Conservation (phyloP, 2,113 vertebrate genomes). For the Miniopterus natalensis region DNA sequence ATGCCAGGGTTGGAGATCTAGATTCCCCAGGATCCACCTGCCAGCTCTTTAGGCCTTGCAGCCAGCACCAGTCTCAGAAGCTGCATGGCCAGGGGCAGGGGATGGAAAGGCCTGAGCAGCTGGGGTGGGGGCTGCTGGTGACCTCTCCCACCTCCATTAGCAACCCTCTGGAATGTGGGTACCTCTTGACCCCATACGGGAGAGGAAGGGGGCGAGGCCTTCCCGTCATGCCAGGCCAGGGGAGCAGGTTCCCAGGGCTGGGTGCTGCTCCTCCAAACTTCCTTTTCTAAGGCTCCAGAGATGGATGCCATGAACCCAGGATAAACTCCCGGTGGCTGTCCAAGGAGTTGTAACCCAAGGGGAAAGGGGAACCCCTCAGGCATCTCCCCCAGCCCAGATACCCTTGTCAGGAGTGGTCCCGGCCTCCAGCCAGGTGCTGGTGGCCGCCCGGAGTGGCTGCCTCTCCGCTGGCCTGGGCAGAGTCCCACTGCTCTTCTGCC, state of each 20-base stretch:
- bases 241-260: not conserved
- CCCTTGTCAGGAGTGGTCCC: conserved; percentile 76
- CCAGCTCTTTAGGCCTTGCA: not conserved
- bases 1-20: not conserved
- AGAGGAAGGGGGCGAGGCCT: not conserved
- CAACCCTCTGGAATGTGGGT: not conserved
- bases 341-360: not conserved
- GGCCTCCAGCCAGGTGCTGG: conserved; percentile 65
- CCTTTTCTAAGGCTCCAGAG: not conserved
- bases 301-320: rapidly evolving
- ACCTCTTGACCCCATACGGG: not conserved
- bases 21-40: not conserved
- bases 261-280: not conserved
- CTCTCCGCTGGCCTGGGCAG: conserved; percentile 68
- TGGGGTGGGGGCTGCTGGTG: not conserved
- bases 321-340: not conserved
- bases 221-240: not conserved
- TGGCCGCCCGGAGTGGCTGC: conserved; percentile 79
- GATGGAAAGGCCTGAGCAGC: not conserved
- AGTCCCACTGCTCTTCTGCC: conserved; percentile 62
- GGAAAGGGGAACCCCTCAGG: not conserved
- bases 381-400: conserved; percentile 57
- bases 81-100: not conserved
- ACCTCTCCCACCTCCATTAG: not conserved
- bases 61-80: not conserved